Conservation (phyloP, 2,888 invertebrate species). For the Eucriotettix oculatus region DNA sequence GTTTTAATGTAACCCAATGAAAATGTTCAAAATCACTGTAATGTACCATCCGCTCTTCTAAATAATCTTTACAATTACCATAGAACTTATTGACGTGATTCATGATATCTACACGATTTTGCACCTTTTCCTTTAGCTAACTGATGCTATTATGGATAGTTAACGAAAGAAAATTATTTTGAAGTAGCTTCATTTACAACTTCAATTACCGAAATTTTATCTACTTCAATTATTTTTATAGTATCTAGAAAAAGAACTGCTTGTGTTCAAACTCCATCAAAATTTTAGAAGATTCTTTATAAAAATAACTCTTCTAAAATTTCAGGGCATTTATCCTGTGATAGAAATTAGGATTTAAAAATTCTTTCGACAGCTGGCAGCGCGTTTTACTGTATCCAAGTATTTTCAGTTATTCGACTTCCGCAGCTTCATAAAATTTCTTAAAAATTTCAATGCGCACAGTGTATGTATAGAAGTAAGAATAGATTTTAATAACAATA, state of each 20-base stretch:
- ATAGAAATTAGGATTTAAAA: slow-evolving; percentile 17
- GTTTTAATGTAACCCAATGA: background rate
- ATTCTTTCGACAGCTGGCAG: slow-evolving; percentile 18
- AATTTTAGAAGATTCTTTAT: background rate
- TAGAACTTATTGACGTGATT: background rate
- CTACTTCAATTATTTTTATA: background rate
- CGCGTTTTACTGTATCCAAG: too few species aligned
- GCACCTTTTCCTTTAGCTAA: background rate
- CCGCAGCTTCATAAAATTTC: slow-evolving; percentile 19
- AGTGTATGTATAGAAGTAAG: slow-evolving; percentile 20
- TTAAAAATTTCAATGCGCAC: slow-evolving; percentile 19
- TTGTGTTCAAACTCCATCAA: background rate
- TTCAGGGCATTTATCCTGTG: slow-evolving; percentile 1
- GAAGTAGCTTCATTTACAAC: background rate
- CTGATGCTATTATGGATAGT: background rate
- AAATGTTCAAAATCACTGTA: background rate
- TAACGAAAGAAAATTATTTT: background rate
- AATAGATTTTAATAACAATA: slow-evolving; percentile 20
- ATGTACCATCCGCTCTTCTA: background rate
- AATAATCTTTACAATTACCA: background rate
- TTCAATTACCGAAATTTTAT: background rate
- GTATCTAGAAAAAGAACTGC: background rate
- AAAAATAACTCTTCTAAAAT: background rate
- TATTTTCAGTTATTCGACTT: slow-evolving; percentile 17
- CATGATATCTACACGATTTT: background rate